These are phyloP conservation scores for Saccostrea echinata DNA, from an alignment of 1,140 invertebrate genomes.

Conservation along the genomic window DNA sequence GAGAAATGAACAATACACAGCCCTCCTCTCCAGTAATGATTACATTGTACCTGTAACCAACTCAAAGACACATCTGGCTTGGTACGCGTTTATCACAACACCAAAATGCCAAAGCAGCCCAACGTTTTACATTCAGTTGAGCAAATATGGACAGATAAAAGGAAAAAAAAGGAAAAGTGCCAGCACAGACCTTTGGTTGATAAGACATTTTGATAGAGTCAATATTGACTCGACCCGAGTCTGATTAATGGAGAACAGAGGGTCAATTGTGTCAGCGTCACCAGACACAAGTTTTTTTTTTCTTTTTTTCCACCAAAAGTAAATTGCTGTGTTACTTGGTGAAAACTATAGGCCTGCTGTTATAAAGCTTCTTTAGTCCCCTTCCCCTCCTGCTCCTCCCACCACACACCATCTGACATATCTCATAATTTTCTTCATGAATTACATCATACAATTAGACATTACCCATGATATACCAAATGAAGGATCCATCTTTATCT, in stretches of 20 bases:
- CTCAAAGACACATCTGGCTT: background rate
- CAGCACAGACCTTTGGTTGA: background rate
- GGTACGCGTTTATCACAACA: background rate
- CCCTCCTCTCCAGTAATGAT: background rate
- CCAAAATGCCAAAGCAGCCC: background rate
- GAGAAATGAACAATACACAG: background rate
- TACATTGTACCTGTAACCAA: background rate
- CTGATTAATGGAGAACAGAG: background rate
- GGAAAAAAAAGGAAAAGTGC: background rate
- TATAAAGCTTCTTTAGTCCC: background rate
- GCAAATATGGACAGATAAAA: constrained; percentile 33
- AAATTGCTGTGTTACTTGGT: background rate
- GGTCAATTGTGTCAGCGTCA: constrained; percentile 23
- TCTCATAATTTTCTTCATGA: no score
- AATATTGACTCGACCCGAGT: background rate
- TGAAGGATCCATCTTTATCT: no score
- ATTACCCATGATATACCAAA: no score
- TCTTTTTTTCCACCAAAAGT: no score
- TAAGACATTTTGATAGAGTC: constrained; percentile 24
- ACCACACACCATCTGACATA: no score
- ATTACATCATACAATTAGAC: no score
- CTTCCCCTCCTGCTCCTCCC: no score
- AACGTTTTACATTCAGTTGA: background rate
- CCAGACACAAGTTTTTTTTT: background rate
- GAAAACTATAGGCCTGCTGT: background rate